Percentiles rank a stretch among this genome's conserved stretches.
Evolutionary conservation across 2,113 vertebrate species (phyloP).

Genomic region (Odontesthes bonariensis): DNA sequence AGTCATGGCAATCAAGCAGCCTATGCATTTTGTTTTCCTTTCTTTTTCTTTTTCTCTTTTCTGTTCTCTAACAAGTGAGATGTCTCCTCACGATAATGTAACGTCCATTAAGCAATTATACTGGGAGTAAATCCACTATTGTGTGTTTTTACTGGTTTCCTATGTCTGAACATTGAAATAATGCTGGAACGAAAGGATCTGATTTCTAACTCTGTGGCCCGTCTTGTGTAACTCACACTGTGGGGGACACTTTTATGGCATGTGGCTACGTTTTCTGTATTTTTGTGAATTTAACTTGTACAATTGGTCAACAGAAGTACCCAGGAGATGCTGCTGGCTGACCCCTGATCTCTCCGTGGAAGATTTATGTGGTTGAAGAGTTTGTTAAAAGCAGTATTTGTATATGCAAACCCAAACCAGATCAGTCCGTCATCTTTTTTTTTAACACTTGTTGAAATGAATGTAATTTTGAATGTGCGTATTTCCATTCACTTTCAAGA

Average conservation of each 20-base stretch:
- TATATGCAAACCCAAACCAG: slow-evolving; percentile 78
- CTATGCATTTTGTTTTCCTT: slow-evolving; percentile 56
- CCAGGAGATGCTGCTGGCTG: slow-evolving; percentile 29
- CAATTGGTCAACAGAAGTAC: slow-evolving; percentile 18
- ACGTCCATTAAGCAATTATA: slow-evolving; percentile 53
- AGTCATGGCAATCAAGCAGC: slow-evolving; percentile 69
- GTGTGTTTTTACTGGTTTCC: slow-evolving; percentile 26
- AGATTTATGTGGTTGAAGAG: slow-evolving; percentile 34
- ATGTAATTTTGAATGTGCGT: slow-evolving; percentile 74
- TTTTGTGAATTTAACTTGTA: slow-evolving; percentile 43
- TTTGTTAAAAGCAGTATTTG: slow-evolving; percentile 39
- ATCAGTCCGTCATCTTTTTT: slow-evolving; percentile 41
- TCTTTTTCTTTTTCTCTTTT: slow-evolving; percentile 1
- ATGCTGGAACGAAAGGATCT: slow-evolving; percentile 41
- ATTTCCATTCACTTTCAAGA: slow-evolving; percentile 51
- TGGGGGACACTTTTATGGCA: slow-evolving; percentile 30
- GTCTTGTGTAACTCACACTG: slow-evolving; percentile 33
- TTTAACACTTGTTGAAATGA: slow-evolving; percentile 58
- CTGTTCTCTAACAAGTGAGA: slow-evolving; percentile 36
- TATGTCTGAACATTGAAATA: slow-evolving; percentile 39
- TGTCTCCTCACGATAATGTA: slow-evolving; percentile 34
- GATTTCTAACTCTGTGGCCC: slow-evolving; percentile 45
- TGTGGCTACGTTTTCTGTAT: slow-evolving; percentile 26
- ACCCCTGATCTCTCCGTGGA: slow-evolving; percentile 32
- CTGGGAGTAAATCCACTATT: slow-evolving; percentile 28